Evolutionary conservation across 2,888 invertebrate genomes (phyloP).

Genomic region (Eurytoma adleriae): DNA sequence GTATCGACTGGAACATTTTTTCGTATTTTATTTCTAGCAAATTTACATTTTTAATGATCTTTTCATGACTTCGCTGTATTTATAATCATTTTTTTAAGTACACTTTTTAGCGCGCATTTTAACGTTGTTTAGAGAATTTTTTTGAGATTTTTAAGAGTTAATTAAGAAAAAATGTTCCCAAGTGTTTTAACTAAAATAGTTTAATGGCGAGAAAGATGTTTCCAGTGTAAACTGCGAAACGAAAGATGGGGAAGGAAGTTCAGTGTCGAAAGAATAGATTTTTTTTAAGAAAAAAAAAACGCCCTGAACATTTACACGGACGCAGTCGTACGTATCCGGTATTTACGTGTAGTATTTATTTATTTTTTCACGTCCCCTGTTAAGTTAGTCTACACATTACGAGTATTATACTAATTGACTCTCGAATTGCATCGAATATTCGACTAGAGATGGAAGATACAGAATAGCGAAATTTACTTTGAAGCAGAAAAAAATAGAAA

Average conservation of each 20-base stretch:
- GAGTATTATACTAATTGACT: constrained; percentile 56
- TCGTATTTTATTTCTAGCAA: too few relatives aligned
- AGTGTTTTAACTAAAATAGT: neutral
- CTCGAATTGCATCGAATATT: constrained; percentile 2
- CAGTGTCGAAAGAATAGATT: too few relatives aligned
- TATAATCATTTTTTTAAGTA: too few relatives aligned
- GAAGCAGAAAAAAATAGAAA: neutral
- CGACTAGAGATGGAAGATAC: neutral
- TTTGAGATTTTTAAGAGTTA: too few relatives aligned
- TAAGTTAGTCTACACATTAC: constrained; percentile 57
- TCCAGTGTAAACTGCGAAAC: neutral
- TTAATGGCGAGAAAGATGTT: neutral
- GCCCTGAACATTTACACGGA: constrained; percentile 43
- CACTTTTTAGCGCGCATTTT: too few relatives aligned
- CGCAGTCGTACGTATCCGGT: constrained; percentile 45
- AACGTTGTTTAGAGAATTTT: too few relatives aligned
- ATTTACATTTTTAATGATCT: too few relatives aligned
- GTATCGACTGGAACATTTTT: too few relatives aligned
- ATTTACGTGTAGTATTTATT: constrained; percentile 69
- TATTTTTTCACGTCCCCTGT: constrained; percentile 65
- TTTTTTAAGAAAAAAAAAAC: neutral
- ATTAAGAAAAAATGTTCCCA: neutral
- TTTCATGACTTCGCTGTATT: too few relatives aligned
- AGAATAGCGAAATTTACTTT: neutral
- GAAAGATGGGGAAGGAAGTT: too few relatives aligned